These are phyloP conservation scores for Stenichneumon culpator DNA, from an alignment of 2,888 invertebrate species.

Conservation along the genomic window DNA sequence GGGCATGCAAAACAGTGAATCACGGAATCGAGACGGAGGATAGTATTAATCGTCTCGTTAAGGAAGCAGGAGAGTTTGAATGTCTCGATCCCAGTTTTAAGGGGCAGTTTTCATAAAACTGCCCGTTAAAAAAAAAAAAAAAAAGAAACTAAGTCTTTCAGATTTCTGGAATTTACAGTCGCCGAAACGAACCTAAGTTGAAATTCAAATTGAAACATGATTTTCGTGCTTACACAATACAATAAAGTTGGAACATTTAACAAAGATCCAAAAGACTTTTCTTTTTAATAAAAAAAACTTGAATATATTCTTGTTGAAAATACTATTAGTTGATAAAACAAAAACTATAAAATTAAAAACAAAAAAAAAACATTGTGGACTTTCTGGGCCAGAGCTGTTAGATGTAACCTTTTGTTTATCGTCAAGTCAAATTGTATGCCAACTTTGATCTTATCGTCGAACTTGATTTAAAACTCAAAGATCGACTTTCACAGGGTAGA, in stretches of 20 bases:
- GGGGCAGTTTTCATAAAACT: neutral
- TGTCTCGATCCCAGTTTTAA: neutral
- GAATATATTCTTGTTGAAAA: no score
- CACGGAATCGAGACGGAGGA: conserved; percentile 78
- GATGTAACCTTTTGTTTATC: neutral
- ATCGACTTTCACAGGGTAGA: neutral
- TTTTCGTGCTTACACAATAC: neutral
- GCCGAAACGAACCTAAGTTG: neutral
- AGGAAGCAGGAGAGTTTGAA: conserved; percentile 43
- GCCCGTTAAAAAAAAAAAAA: no score
- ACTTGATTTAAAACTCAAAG: neutral
- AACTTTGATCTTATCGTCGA: neutral
- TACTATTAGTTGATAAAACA: no score
- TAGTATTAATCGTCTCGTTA: conserved; percentile 23
- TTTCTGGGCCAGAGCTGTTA: no score
- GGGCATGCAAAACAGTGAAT: conserved; percentile 83
- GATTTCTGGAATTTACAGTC: neutral
- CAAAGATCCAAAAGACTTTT: neutral
- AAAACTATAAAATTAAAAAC: no score
- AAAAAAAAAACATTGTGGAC: no score
- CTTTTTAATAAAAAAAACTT: no score
- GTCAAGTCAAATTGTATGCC: neutral
- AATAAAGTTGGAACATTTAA: neutral
- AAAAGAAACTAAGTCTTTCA: neutral
- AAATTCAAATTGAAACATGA: neutral